Evolutionary conservation across 53 echinoderm and acorn worm species (phyloP).

Genomic region (Antedon mediterranea): DNA sequence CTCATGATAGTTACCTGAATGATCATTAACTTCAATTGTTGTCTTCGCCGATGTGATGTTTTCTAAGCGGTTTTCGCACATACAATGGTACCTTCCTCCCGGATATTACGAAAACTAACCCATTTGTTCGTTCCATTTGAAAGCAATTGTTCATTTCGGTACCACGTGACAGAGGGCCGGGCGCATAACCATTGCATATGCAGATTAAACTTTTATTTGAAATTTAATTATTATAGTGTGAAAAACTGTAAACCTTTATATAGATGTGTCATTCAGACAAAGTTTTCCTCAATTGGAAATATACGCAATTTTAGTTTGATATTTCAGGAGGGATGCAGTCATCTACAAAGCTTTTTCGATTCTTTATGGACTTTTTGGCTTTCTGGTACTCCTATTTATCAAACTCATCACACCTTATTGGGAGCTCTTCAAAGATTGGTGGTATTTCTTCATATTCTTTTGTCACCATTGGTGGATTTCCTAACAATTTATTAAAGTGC

Average conservation of each 20-base stretch:
- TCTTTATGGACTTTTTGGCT: too few species aligned
- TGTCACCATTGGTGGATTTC: background rate
- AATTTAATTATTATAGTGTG: too few species aligned
- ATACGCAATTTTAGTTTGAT: too few species aligned
- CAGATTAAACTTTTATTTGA: too few species aligned
- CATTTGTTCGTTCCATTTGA: background rate
- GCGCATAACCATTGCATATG: background rate
- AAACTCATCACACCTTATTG: too few species aligned
- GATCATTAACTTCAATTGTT: background rate
- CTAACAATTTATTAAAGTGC: background rate
- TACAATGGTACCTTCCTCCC: background rate
- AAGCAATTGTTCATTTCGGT: background rate
- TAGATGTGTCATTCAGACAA: too few species aligned
- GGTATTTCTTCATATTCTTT: slow-evolving; percentile 1
- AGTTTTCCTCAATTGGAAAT: too few species aligned
- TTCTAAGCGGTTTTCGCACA: background rate
- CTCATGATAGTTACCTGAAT: too few species aligned
- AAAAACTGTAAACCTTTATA: too few species aligned
- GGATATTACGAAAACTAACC: background rate
- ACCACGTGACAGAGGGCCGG: background rate
- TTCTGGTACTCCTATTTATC: too few species aligned
- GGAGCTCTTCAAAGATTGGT: background rate
- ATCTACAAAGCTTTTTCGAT: too few species aligned
- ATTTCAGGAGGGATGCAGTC: too few species aligned
- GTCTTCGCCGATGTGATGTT: background rate